Conservation (phyloP, 2,113 vertebrate genomes). For the Benitochromis conjunctus region DNA sequence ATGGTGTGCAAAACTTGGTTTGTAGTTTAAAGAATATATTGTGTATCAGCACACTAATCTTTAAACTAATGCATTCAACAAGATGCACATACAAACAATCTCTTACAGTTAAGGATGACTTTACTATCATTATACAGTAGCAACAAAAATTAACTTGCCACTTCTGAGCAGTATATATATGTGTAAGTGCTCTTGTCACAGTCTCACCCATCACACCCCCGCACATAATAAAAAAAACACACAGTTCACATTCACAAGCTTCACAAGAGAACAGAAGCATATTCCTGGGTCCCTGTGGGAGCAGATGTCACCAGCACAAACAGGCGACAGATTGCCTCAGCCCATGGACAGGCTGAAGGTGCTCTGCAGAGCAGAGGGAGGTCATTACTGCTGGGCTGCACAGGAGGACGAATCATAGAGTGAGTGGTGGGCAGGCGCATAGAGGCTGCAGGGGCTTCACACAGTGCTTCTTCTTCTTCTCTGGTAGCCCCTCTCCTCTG, state of each 20-base stretch:
- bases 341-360: conserved; percentile 57
- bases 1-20: not conserved
- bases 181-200: not conserved
- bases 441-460: conserved; percentile 6
- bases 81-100: not conserved
- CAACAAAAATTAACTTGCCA: not conserved
- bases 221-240: not conserved
- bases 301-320: conserved; percentile 66
- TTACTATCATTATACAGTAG: not conserved
- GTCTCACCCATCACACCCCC: not conserved
- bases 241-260: conserved; percentile 6
- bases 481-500: not conserved
- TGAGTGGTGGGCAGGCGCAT: not conserved
- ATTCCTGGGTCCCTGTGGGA: conserved; percentile 49
- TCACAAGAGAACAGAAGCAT: conserved; percentile 4
- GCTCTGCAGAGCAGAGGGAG: conserved; percentile 43
- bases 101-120: not conserved
- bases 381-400: conserved; percentile 49
- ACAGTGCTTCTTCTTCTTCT: not conserved
- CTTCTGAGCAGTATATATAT: not conserved
- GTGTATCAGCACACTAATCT: not conserved
- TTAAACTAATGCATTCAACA: not conserved
- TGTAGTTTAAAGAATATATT: not conserved
- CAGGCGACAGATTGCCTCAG: conserved; percentile 63
- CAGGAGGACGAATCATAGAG: conserved; percentile 6